phyloP scores from a whole-genome alignment of 1,140 invertebrate species.

The Armadillidium nasatum region DNA sequence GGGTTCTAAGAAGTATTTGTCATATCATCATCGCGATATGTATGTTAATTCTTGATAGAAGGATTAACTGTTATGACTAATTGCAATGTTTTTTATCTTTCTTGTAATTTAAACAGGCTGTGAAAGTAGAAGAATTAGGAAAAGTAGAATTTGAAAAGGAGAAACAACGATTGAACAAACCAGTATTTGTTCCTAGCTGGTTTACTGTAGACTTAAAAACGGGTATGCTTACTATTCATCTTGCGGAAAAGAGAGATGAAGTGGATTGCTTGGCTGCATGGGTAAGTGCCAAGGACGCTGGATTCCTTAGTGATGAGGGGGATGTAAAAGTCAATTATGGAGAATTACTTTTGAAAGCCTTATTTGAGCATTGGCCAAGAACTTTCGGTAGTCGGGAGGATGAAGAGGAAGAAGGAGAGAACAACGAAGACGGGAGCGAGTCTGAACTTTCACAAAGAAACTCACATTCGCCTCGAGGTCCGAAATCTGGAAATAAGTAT shows the following conservation, averaged over 20 bases:
- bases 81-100: constrained; percentile 16
- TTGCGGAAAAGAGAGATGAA: constrained; percentile 90
- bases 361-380: constrained; percentile 92
- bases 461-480: constrained; percentile 16
- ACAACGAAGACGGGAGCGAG: constrained; percentile 49
- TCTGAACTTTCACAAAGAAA: constrained; percentile 37
- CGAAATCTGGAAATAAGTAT: constrained; percentile 67
- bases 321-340: constrained; percentile 84
- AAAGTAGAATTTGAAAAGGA: constrained; percentile 91
- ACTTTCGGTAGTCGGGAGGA: constrained; percentile 56
- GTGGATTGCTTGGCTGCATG: constrained; percentile 96
- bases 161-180: constrained; percentile 81
- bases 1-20: too few relatives aligned
- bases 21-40: background rate
- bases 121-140: constrained; percentile 87
- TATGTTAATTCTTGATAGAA: background rate
- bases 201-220: constrained; percentile 99
- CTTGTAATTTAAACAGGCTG: constrained; percentile 56
- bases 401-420: constrained; percentile 48
- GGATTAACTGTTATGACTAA: background rate
- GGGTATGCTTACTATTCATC: constrained; percentile 94
- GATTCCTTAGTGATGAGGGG: constrained; percentile 53
- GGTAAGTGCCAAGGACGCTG: constrained; percentile 94
- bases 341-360: constrained; percentile 82
- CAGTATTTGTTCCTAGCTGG: constrained; percentile 97